Percentiles rank a stretch among this genome's conserved stretches.
phyloP scores from a whole-genome alignment of 2,797 vertebrate species.

The Gouania willdenowi region DNA sequence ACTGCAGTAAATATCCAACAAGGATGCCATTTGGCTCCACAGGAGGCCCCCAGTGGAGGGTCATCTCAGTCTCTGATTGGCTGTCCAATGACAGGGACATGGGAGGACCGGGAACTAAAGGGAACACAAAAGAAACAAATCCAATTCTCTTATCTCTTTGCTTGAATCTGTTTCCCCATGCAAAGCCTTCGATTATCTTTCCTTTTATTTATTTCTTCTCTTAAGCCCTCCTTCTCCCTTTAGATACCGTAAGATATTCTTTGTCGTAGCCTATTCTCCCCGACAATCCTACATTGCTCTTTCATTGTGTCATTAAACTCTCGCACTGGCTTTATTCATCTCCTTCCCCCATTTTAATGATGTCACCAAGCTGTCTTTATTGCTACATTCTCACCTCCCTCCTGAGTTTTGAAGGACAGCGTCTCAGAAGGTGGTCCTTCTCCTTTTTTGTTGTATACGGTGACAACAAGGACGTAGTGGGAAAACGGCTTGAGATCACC shows the following conservation, averaged over 20 bases:
- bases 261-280: neutral
- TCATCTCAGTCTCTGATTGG: constrained; percentile 80
- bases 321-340: constrained; percentile 1
- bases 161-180: neutral
- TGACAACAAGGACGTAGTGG: constrained; percentile 71
- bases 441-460: constrained; percentile 82
- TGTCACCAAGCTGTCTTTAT: neutral
- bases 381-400: constrained; percentile 80
- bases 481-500: constrained; percentile 79
- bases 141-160: no score
- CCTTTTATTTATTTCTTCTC: neutral
- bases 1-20: constrained; percentile 77
- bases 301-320: neutral
- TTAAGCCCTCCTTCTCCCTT: neutral
- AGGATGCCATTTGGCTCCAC: constrained; percentile 77
- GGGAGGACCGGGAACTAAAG: constrained; percentile 80
- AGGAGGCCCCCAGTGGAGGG: constrained; percentile 80
- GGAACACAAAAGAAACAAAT: constrained; percentile 16
- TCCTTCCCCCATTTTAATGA: neutral
- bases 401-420: constrained; percentile 70
- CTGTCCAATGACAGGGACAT: constrained; percentile 75
- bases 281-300: neutral
- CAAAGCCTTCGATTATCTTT: no score
- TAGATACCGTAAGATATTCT: constrained; percentile 3
- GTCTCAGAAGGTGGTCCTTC: constrained; percentile 74